Evolutionary conservation across 2,888 invertebrate genomes (phyloP), one percentile per base, ranked within the genome.

Genomic region (Lamellibrachia columna): DNA sequence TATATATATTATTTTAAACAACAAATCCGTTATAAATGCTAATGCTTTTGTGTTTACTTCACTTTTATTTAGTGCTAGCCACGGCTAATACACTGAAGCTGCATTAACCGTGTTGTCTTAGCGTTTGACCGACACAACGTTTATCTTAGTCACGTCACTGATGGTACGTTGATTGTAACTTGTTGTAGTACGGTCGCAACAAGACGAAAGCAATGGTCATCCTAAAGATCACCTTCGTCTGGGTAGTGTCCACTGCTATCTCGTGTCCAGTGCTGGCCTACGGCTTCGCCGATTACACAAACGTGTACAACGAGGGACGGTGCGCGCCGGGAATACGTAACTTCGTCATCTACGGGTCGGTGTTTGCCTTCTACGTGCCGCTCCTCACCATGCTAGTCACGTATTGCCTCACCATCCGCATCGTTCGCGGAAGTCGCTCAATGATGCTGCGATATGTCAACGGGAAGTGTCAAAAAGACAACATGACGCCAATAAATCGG

Each of bases 351-450:
- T 98, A 98, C 95, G 99, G 99, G 40, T 99, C 99, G 92, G 98
- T 99, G 95, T 98, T 99, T 95, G 98, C 99, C 95, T 99, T 99
- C 97, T 99, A 99, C 97, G 98, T 99, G 94, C 99, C 99, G 0
- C 97, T 99, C 94, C 97, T 98, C 91, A 99, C 99, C 94, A 99
- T 99, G 99, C 97, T 99, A 95, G 97, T 98, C 93, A 99, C 99
- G 4, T 99, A 99, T 96, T 98, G 98, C 9, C 97, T 99, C 95
- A 99, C 99, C 0, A 98, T 99, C 28, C 97, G 98, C 93, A 97
- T 99, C 58, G 97, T 99, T 95, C 98, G 98, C 92, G 97, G 98
- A 94, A 98, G 99, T 96, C 96, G 96, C 92, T 94, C 94, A 11
- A 93, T 95, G 55, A 75, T 75, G 75, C 11, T 22, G 22, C 75